A percentile compares a stretch with the other conserved stretches of the same genome.
Evolutionary conservation across 2,888 invertebrate genomes (phyloP).

Genomic region (Eudasyphora cyanicolor): DNA sequence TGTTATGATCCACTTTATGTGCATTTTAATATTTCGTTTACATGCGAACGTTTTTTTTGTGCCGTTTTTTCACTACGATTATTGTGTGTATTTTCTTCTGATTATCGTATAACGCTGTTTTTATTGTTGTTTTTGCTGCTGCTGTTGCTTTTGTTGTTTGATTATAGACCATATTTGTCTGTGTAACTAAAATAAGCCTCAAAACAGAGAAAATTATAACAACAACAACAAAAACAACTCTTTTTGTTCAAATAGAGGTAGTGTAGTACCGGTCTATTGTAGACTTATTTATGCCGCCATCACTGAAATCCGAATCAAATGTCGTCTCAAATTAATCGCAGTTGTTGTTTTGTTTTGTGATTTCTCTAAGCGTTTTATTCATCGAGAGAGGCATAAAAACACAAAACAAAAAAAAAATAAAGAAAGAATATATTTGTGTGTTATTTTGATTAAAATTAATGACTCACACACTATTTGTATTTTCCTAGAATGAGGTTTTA

Average conservation of each 20-base stretch:
- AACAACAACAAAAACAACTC: background rate
- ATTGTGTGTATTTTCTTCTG: slow-evolving; percentile 1
- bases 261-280: too few relatives aligned
- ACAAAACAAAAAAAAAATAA: background rate
- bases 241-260: background rate
- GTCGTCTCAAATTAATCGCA: background rate
- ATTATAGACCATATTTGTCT: slow-evolving; percentile 15
- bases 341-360: background rate
- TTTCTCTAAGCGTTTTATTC: background rate
- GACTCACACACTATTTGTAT: slow-evolving; percentile 4
- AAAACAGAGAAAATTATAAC: background rate
- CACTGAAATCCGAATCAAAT: background rate
- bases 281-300: background rate
- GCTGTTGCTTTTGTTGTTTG: background rate
- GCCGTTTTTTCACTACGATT: slow-evolving; percentile 11
- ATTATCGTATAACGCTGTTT: background rate
- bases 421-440: background rate
- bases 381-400: background rate
- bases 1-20: slow-evolving; percentile 60
- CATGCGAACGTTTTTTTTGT: slow-evolving; percentile 57
- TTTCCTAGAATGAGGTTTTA: background rate
- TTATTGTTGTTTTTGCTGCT: background rate
- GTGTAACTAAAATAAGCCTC: background rate
- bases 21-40: slow-evolving; percentile 58
- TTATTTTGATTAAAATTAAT: slow-evolving; percentile 14